These are phyloP conservation scores for Spodoptera littoralis DNA, from an alignment of 2,888 invertebrate genomes.

Conservation along the genomic window DNA sequence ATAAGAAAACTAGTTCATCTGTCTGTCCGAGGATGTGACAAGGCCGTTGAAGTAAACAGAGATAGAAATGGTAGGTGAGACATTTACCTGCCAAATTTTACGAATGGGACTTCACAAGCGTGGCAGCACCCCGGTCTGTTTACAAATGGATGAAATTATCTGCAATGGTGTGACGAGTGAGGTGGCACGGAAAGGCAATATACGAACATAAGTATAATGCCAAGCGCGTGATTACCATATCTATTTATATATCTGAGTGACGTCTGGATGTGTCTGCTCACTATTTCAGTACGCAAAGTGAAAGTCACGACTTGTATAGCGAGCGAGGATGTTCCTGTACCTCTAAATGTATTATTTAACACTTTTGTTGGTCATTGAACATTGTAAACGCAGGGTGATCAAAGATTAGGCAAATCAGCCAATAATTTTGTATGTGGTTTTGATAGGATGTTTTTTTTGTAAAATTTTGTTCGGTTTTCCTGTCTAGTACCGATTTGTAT, in stretches of 20 bases:
- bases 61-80: conserved; percentile 10
- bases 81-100: conserved; percentile 41
- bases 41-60: conserved; percentile 20
- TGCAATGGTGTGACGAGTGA: conserved; percentile 44
- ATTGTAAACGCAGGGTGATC: background rate
- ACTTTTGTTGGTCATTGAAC: conserved; percentile 35
- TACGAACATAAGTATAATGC: conserved; percentile 46
- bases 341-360: conserved; percentile 33
- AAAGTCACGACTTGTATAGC: conserved; percentile 67
- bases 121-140: conserved; percentile 43
- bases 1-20: conserved; percentile 6
- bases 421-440: conserved; percentile 1
- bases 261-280: conserved; percentile 61
- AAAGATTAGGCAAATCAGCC: no score
- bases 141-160: conserved; percentile 43
- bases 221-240: conserved; percentile 67
- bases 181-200: conserved; percentile 45
- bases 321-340: conserved; percentile 43
- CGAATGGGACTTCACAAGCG: conserved; percentile 30
- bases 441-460: background rate
- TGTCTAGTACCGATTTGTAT: conserved; percentile 1
- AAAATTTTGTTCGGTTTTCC: background rate
- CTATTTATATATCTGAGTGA: conserved; percentile 64
- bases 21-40: conserved; percentile 19
- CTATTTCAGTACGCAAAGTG: conserved; percentile 71